A percentile compares a stretch with the other conserved stretches of the same genome.
phyloP scores from a whole-genome alignment of 1,140 invertebrate species.

The Brachionus asplanchnoidis region DNA sequence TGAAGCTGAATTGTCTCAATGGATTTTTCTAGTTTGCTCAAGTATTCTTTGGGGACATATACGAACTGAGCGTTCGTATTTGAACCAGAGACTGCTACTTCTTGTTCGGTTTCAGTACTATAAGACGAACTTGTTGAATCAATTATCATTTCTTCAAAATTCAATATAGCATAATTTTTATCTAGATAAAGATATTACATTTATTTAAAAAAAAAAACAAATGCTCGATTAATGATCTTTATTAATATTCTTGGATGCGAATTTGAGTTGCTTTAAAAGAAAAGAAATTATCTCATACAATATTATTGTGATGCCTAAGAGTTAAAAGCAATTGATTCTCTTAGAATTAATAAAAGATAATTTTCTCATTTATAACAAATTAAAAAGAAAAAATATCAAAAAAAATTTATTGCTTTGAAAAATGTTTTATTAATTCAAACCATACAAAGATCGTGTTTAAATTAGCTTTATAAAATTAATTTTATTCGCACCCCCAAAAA shows the following conservation, averaged over 20 bases:
- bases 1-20: neutral
- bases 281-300: neutral
- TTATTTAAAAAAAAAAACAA: neutral
- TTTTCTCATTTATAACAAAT: neutral
- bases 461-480: neutral
- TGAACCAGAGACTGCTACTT: neutral
- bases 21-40: slow-evolving; percentile 14
- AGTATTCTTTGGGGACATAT: neutral
- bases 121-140: neutral
- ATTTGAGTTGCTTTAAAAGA: neutral
- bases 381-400: neutral
- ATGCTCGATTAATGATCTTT: neutral
- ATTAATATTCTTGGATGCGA: neutral
- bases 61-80: neutral
- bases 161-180: neutral
- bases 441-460: neutral
- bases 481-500: neutral
- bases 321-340: neutral
- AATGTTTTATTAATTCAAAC: neutral
- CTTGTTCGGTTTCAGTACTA: neutral
- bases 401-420: neutral
- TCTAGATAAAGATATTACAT: neutral
- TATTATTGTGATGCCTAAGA: neutral
- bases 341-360: neutral
- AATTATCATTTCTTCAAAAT: neutral